A percentile compares a stretch with the other conserved stretches of the same genome.
Conservation (phyloP, 2,888 invertebrate species). For the Cheilosia scutellata region DNA sequence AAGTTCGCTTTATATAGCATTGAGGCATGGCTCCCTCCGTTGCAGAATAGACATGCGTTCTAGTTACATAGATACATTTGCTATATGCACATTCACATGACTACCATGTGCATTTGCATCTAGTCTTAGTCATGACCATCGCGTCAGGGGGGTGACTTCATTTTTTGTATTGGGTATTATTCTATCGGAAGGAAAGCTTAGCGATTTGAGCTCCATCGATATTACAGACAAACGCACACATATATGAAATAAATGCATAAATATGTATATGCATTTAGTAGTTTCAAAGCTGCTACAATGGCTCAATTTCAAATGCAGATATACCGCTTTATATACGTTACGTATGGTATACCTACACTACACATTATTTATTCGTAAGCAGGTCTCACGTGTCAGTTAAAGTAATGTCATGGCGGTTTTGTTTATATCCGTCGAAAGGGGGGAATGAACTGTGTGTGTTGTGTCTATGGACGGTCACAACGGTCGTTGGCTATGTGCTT, state of each 20-base stretch:
- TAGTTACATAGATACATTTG: constrained; percentile 7
- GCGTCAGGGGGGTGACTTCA: constrained; percentile 16
- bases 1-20: constrained; percentile 36
- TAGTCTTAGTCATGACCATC: constrained; percentile 35
- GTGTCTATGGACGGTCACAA: constrained; percentile 10
- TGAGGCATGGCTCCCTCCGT: constrained; percentile 5
- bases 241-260: constrained; percentile 14
- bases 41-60: constrained; percentile 21
- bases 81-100: constrained; percentile 4
- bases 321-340: too few species aligned
- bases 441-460: constrained; percentile 61
- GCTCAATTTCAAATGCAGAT: constrained; percentile 42
- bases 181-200: constrained; percentile 14
- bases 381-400: constrained; percentile 64
- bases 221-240: constrained; percentile 1
- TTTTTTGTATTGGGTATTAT: not conserved
- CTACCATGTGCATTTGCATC: constrained; percentile 3
- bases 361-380: constrained; percentile 5
- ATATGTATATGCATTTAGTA: constrained; percentile 39
- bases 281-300: constrained; percentile 6
- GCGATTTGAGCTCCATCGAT: not conserved
- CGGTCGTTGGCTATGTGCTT: constrained; percentile 23
- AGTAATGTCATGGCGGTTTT: constrained; percentile 62
- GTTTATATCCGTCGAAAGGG: constrained; percentile 59
- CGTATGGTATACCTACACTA: not conserved